Conservation (phyloP, 1,140 invertebrate genomes). For the Drosophila truncata region DNA sequence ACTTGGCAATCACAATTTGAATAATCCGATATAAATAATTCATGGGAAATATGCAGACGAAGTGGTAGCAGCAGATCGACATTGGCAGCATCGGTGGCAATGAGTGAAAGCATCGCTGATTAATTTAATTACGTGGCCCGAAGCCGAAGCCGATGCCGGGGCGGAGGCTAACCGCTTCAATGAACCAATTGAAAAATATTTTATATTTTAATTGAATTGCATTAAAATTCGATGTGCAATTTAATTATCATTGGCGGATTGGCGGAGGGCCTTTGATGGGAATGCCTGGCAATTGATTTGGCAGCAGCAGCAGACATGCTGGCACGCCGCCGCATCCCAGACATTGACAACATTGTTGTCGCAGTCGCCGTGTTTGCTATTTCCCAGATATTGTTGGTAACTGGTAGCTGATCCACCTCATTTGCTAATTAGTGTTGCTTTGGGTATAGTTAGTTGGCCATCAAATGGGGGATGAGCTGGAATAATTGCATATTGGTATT, state of each 20-base stretch:
- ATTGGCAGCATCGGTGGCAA: conserved; percentile 35
- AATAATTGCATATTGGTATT: conserved; percentile 21
- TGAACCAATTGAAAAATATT: conserved; percentile 61
- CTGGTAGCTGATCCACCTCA: conserved; percentile 20
- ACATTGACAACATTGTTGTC: conserved; percentile 40
- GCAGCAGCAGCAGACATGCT: conserved; percentile 14
- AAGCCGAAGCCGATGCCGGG: not conserved
- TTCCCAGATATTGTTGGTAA: conserved; percentile 15
- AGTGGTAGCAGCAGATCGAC: conserved; percentile 12
- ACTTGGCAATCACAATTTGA: conserved; percentile 14
- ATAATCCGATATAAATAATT: conserved; percentile 37
- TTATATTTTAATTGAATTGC: conserved; percentile 69
- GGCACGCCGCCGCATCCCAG: conserved; percentile 27
- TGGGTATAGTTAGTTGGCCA: conserved; percentile 21
- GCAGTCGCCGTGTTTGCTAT: conserved; percentile 4
- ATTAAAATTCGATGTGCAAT: conserved; percentile 68
- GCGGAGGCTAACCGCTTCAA: conserved; percentile 26
- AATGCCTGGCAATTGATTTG: conserved; percentile 42
- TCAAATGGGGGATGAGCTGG: not conserved
- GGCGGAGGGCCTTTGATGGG: conserved; percentile 24
- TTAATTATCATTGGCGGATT: conserved; percentile 52
- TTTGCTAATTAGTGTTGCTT: conserved; percentile 56
- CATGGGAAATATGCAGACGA: conserved; percentile 29
- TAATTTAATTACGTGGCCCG: conserved; percentile 50
- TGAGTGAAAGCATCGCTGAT: conserved; percentile 50